A percentile compares a stretch with the other conserved stretches of the same genome.
These are phyloP conservation scores for Characodon lateralis DNA, from an alignment of 2,797 vertebrate species.

Conservation along the genomic window DNA sequence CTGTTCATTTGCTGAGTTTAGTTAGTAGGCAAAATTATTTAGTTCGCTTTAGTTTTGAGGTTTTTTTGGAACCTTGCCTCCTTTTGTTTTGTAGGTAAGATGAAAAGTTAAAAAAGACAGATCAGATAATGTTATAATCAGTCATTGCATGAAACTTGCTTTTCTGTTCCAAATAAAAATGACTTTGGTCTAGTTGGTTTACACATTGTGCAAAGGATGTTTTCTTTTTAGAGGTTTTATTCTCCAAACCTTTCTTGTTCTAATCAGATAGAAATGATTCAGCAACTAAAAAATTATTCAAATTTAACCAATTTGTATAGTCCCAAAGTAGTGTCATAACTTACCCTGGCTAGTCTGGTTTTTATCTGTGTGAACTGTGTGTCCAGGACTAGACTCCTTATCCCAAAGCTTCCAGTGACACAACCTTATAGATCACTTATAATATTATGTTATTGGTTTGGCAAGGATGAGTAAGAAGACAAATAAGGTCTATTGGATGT, in stretches of 20 bases:
- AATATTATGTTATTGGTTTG: neutral
- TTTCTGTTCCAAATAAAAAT: neutral
- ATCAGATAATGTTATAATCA: neutral
- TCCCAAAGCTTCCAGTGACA: conserved; percentile 37
- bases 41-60: conserved; percentile 3
- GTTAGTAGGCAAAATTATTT: conserved; percentile 1
- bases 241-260: neutral
- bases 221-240: neutral
- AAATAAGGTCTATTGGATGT: conserved; percentile 1
- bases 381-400: conserved; percentile 13
- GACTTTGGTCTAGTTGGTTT: neutral
- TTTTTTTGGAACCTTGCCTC: neutral
- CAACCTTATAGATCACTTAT: neutral
- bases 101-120: neutral
- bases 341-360: conserved; percentile 33
- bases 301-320: neutral
- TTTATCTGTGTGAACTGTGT: conserved; percentile 32
- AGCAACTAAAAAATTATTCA: neutral
- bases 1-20: neutral
- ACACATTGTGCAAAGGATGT: neutral
- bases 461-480: conserved; percentile 11
- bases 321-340: conserved; percentile 7
- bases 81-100: neutral
- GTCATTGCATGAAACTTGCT: neutral
- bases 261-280: neutral